Evolutionary conservation across 2,888 invertebrate genomes (phyloP).

Genomic region (Strigamia transsilvanica): DNA sequence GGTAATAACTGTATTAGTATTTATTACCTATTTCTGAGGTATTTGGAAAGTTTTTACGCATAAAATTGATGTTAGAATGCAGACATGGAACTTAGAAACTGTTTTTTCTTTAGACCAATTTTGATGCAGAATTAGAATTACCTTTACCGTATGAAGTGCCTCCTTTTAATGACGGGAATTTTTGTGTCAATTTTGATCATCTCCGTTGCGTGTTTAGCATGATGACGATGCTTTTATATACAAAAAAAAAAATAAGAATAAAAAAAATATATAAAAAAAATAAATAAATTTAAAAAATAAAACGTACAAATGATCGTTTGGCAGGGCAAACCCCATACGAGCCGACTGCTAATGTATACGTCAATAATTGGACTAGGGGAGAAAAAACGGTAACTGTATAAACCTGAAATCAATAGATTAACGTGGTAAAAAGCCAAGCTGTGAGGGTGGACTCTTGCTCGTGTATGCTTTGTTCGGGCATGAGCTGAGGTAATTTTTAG

Average conservation of each 20-base stretch:
- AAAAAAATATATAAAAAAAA: background rate
- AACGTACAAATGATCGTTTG: background rate
- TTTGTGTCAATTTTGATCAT: conserved; percentile 35
- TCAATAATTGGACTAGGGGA: conserved; percentile 5
- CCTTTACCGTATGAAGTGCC: conserved; percentile 43
- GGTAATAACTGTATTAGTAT: background rate
- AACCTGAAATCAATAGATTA: conserved; percentile 5
- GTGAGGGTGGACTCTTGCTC: background rate
- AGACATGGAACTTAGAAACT: background rate
- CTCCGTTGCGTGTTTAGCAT: conserved; percentile 9
- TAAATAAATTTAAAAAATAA: background rate
- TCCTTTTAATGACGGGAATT: conserved; percentile 24
- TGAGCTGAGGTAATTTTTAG: conserved; percentile 5
- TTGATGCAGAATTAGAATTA: conserved; percentile 3
- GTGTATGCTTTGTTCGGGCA: background rate
- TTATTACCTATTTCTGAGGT: background rate
- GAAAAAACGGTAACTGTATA: background rate
- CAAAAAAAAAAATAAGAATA: background rate
- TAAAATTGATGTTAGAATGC: background rate
- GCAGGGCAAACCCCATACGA: background rate
- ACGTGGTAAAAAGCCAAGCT: background rate
- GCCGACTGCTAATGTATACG: conserved; percentile 25
- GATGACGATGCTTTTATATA: background rate
- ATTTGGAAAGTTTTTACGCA: background rate
- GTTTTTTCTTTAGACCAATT: background rate